These are phyloP conservation scores for Megalonaias nervosa DNA, from an alignment of 1,140 invertebrate species.

Conservation along the genomic window DNA sequence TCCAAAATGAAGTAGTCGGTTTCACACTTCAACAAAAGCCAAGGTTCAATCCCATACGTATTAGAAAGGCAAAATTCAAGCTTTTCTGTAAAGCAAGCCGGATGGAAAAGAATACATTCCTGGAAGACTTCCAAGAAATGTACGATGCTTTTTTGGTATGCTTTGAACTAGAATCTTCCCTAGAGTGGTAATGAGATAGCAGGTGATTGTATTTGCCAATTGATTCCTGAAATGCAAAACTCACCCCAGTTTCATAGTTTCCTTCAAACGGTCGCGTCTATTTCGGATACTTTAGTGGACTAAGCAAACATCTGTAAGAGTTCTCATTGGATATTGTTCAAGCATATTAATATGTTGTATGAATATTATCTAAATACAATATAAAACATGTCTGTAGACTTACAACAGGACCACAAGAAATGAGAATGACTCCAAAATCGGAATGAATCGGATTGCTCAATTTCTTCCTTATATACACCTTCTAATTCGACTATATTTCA, in stretches of 20 bases:
- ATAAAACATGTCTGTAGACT: conserved; percentile 14
- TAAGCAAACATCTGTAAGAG: conserved; percentile 38
- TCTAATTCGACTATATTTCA: no score
- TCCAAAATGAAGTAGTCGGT: conserved; percentile 11
- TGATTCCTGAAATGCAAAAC: conserved; percentile 31
- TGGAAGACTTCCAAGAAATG: conserved; percentile 31
- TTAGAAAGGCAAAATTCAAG: conserved; percentile 24
- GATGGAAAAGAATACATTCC: conserved; percentile 37
- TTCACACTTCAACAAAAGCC: conserved; percentile 18
- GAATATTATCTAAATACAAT: no score
- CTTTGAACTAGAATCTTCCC: conserved; percentile 26
- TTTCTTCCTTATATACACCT: no score
- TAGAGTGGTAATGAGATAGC: conserved; percentile 26
- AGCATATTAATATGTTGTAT: conserved; percentile 24
- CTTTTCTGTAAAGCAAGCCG: conserved; percentile 35
- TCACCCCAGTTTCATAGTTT: conserved; percentile 36
- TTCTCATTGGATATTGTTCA: conserved; percentile 30
- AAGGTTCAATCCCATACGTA: conserved; percentile 10
- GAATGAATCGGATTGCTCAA: no score
- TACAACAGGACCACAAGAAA: conserved; percentile 14
- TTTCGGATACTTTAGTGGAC: conserved; percentile 30
- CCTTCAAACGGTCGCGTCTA: conserved; percentile 35
- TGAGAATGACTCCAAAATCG: conserved; percentile 25
- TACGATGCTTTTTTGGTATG: conserved; percentile 26
- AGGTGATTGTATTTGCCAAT: conserved; percentile 27